Evolutionary conservation across 2,888 invertebrate species (phyloP), one percentile per base, ranked within the genome.

Genomic region (Parasteatoda lunata): DNA sequence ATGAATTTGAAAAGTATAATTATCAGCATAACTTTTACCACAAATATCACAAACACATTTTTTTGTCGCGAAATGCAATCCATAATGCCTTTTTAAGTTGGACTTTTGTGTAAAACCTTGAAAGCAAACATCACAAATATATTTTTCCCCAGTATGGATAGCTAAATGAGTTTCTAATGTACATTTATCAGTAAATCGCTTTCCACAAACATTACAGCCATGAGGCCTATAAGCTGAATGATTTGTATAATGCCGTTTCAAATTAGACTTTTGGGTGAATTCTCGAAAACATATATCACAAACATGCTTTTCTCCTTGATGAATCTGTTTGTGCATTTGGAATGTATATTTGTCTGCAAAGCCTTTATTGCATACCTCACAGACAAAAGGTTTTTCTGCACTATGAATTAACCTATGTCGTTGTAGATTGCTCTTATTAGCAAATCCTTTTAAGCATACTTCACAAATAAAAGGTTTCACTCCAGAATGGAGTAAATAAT

Each of bases 101-200:
- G 85, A 86, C 15, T 86, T 86, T 48, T 86, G 85, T 0, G 85
- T 86, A 66, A 86, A 86, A 5, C 85, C 85, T 66, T 86, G 85
- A 66, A 72, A 86, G 51, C 85, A 86, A 30, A 86, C 66, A 77
- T 86, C 85, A 77, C 85, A 86, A 48, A 81, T 68, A 45, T 47
- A 86, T 47, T 81, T 86, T 13, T 86, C 85, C 54, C 85, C 85
- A 47, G 85, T 80, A 45, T 86, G 85, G 13, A 86, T 86, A 49
- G 80, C 85, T 8, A 86, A 15, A 65, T 86, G 85, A 13, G 85
- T 86, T 48, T 86, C 80, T 6, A 86, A 54, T 4, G 85, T 86
- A 15, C 80, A 86, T 65, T 86, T 86, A 59, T 86, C 85, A 11
- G 85, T 86, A n/a, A 86, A 86, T 11, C 85, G 80, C 13, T 86